Conservation (phyloP, 2,113 vertebrate species). For the Hystrix brachyura region DNA sequence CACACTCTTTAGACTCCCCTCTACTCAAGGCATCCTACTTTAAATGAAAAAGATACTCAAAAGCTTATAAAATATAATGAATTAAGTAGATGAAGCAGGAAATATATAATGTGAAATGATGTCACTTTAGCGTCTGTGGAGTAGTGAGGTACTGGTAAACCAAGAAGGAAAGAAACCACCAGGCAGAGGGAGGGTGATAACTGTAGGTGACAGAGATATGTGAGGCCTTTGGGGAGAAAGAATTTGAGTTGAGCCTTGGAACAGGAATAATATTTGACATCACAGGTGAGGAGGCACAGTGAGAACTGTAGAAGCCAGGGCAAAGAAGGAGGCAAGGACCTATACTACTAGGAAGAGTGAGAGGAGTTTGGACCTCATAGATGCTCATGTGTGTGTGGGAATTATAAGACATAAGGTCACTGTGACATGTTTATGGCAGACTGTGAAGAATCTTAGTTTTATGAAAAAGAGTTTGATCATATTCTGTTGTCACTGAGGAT, state of each 20-base stretch:
- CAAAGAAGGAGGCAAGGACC: background rate
- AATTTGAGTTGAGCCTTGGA: background rate
- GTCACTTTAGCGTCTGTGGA: background rate
- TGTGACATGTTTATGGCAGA: conserved; percentile 13
- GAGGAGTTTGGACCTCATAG: background rate
- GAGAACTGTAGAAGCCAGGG: background rate
- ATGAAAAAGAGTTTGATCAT: background rate
- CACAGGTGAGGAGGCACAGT: background rate
- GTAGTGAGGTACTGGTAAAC: background rate
- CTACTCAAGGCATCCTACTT: background rate
- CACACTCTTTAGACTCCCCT: background rate
- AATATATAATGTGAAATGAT: background rate
- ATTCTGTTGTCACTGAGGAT: background rate
- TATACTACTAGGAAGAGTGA: background rate
- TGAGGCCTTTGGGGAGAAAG: background rate
- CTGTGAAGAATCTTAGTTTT: conserved; percentile 12
- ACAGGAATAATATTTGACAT: background rate
- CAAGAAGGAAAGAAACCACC: background rate
- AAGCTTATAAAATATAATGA: conserved; percentile 8
- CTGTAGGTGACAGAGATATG: background rate
- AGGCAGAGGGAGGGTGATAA: background rate
- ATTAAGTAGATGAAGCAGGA: background rate
- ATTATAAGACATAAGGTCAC: conserved; percentile 20
- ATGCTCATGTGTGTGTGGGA: background rate
- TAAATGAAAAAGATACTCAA: conserved; percentile 13